Evolutionary conservation across 2,888 invertebrate species (phyloP), one percentile per base, ranked within the genome.

Genomic region (Coelinius sp.): DNA sequence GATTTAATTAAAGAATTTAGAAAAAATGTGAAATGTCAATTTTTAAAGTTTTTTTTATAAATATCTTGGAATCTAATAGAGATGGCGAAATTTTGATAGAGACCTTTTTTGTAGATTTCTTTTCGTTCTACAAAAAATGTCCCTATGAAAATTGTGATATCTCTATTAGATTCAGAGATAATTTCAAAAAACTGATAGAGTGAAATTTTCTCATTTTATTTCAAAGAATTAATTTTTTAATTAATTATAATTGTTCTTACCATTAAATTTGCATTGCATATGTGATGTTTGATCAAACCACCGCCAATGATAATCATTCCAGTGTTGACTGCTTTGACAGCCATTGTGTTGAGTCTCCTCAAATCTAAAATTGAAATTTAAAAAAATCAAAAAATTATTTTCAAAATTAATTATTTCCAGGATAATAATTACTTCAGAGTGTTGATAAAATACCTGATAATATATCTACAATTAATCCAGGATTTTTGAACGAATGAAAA

Each of bases 201-300:
- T n/a, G n/a, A 35, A 10, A 35, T 35, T 35, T 5, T 7, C 27
- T 35, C 35, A 35, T 35, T 8, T 35, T 10, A 35, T 14, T 65
- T 46, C 14, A 64, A 71, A 44, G 27, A 14, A 1, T 31, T 31
- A 31, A 31, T 31, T 31, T 38, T 64, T 20, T 64, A 41, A 12
- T 14, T 44, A n/a, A n/a, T n/a, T n/a, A n/a, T n/a, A n/a, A n/a
- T n/a, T n/a, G 4, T 10, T 27, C 81, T 88, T 88, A 94, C 94
- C 99, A 99, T 99, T 70, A 99, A 90, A 90, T 99, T 99, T 1
- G 99, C 98, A 90, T 99, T 99, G 88, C 97, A 98, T 80, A 99
- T 98, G 85, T 99, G 99, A 89, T 99, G 99, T 88, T 99, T 99
- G n/a, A 99, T 91, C 0, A 99, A 89, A 7, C 98, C 98, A 0